Percentiles rank a stretch among this genome's conserved stretches.
Conservation (phyloP, 2,113 vertebrate genomes). For the Microtus richardsoni region DNA sequence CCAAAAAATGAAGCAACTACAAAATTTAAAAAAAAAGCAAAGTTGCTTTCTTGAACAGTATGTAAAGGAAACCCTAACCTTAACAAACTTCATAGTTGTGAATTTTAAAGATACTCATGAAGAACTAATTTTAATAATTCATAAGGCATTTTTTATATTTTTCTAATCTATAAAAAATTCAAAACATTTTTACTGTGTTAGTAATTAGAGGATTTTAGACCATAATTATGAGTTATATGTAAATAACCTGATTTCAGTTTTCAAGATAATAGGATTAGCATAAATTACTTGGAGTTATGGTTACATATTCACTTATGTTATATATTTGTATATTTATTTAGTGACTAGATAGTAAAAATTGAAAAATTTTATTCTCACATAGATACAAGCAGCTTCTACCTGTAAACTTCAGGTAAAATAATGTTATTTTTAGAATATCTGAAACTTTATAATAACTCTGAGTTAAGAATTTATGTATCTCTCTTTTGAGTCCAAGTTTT, state of each 20-base stretch:
- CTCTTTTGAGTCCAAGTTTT: background rate
- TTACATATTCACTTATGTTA: slow-evolving; percentile 26
- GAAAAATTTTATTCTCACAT: background rate
- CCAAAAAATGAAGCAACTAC: background rate
- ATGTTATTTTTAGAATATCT: background rate
- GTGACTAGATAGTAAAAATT: background rate
- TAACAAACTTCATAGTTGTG: background rate
- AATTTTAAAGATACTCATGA: slow-evolving; percentile 34
- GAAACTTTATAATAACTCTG: background rate
- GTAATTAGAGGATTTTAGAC: slow-evolving; percentile 17
- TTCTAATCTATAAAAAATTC: too few species aligned
- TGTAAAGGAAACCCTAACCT: slow-evolving; percentile 55
- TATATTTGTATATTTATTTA: background rate
- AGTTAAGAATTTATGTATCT: slow-evolving; percentile 25
- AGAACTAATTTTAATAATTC: slow-evolving; percentile 47
- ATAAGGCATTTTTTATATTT: too few species aligned
- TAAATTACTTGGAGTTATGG: slow-evolving; percentile 8
- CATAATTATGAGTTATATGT: slow-evolving; percentile 20
- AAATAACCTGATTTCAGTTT: slow-evolving; percentile 37
- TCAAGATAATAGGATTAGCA: slow-evolving; percentile 47
- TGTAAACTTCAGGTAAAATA: background rate
- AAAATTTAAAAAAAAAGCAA: slow-evolving; percentile 53
- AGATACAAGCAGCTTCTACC: background rate
- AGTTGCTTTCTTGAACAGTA: slow-evolving; percentile 14
- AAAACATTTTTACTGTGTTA: slow-evolving; percentile 26